Evolutionary conservation across 2,797 vertebrate species (phyloP).

Genomic region (Sphenodon punctatus): DNA sequence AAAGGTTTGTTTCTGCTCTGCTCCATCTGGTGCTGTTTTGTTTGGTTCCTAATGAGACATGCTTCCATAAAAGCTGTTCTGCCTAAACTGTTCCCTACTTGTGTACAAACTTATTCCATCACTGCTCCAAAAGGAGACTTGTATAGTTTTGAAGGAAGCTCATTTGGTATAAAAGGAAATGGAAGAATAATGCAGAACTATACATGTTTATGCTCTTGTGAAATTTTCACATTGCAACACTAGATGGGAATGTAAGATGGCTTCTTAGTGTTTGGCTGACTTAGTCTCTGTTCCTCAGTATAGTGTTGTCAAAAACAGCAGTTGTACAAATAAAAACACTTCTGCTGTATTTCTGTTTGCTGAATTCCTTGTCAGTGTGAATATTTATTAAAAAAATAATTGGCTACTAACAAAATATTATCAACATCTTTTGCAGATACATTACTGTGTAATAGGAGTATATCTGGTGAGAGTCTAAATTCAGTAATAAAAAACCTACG

Average conservation of each 20-base stretch:
- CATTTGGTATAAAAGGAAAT: background rate
- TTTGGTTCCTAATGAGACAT: background rate
- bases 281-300: background rate
- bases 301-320: background rate
- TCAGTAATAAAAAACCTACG: too few relatives aligned
- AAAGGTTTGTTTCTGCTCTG: background rate
- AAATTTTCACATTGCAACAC: conserved; percentile 64
- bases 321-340: background rate
- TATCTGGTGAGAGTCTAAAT: too few relatives aligned
- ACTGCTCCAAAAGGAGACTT: background rate
- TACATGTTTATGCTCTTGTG: background rate
- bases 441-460: background rate
- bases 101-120: background rate
- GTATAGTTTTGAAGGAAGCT: background rate
- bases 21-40: background rate
- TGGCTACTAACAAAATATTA: background rate
- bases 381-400: background rate
- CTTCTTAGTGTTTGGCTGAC: background rate
- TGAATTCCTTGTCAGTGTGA: too few relatives aligned
- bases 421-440: background rate
- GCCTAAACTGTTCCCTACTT: background rate
- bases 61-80: background rate
- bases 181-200: background rate
- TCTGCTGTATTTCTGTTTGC: background rate
- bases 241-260: conserved; percentile 76